Conservation (phyloP, 2,888 invertebrate species). For the Coleophora deauratella region DNA sequence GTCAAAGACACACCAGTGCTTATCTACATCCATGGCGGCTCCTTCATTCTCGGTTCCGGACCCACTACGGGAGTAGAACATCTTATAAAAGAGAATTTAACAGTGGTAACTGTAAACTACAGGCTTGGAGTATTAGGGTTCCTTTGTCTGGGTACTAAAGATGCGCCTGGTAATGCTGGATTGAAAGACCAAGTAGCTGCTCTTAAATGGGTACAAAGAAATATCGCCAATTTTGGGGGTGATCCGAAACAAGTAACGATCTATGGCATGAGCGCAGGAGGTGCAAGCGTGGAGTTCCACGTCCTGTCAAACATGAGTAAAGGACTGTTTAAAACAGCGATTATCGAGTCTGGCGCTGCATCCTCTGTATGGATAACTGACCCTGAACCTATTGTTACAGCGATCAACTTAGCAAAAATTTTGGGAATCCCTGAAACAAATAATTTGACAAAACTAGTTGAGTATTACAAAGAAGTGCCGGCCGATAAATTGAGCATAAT, state of each 20-base stretch:
- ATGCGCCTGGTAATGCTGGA: constrained; percentile 33
- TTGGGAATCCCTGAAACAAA: constrained; percentile 6
- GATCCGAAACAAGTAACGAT: constrained; percentile 31
- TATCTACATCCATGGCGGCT: constrained; percentile 30
- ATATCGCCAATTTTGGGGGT: constrained; percentile 34
- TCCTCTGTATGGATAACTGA: constrained; percentile 25
- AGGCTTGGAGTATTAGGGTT: constrained; percentile 30
- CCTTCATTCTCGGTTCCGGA: constrained; percentile 24
- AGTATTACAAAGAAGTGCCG: constrained; percentile 2
- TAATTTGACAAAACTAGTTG: neutral
- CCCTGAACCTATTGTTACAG: constrained; percentile 22
- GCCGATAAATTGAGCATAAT: constrained; percentile 13
- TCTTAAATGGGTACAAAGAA: constrained; percentile 27
- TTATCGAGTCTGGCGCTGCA: constrained; percentile 27
- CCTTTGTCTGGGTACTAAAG: constrained; percentile 26
- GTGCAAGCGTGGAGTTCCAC: constrained; percentile 27
- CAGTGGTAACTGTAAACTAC: constrained; percentile 31
- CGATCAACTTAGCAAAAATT: constrained; percentile 16
- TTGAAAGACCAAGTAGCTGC: constrained; percentile 34
- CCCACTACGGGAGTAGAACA: constrained; percentile 23
- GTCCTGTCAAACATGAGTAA: constrained; percentile 26
- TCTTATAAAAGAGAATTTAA: constrained; percentile 24
- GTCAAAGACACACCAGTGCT: constrained; percentile 20
- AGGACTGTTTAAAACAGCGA: constrained; percentile 29
- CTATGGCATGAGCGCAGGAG: constrained; percentile 41